phyloP scores from a whole-genome alignment of 2,888 invertebrate species.

The Mythimna impura region DNA sequence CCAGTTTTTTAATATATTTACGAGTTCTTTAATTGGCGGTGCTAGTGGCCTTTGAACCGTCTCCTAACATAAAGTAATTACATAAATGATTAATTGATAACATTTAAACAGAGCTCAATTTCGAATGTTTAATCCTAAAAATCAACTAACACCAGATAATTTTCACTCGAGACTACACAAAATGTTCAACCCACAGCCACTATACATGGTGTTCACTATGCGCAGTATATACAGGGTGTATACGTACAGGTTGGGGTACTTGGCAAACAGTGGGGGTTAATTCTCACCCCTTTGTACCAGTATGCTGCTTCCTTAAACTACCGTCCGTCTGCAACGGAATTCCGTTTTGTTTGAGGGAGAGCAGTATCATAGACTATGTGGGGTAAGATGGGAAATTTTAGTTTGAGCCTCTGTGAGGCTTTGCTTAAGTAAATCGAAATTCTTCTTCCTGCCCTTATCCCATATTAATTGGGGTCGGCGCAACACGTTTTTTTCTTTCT shows the following conservation, averaged over 20 bases:
- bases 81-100: no score
- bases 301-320: slow-evolving; percentile 61
- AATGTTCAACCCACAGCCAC: slow-evolving; percentile 20
- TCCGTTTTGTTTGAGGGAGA: slow-evolving; percentile 66
- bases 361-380: slow-evolving; percentile 41
- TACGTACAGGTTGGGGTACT: slow-evolving; percentile 43
- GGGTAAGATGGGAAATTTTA: neutral
- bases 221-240: slow-evolving; percentile 28
- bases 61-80: no score
- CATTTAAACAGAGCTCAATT: no score
- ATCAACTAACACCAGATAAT: neutral
- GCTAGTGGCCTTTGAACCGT: no score
- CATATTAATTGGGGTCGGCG: no score
- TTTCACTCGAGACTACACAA: slow-evolving; percentile 48
- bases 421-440: neutral
- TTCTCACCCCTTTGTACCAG: slow-evolving; percentile 66
- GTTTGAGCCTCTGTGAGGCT: slow-evolving; percentile 19
- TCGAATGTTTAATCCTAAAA: no score
- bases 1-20: no score
- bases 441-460: no score
- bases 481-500: no score
- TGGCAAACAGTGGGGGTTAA: slow-evolving; percentile 65
- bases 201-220: slow-evolving; percentile 33
- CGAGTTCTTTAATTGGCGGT: no score
- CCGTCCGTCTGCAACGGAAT: slow-evolving; percentile 66